phyloP scores from a whole-genome alignment of 2,888 invertebrate species.

The Dichetophora obliterata region DNA sequence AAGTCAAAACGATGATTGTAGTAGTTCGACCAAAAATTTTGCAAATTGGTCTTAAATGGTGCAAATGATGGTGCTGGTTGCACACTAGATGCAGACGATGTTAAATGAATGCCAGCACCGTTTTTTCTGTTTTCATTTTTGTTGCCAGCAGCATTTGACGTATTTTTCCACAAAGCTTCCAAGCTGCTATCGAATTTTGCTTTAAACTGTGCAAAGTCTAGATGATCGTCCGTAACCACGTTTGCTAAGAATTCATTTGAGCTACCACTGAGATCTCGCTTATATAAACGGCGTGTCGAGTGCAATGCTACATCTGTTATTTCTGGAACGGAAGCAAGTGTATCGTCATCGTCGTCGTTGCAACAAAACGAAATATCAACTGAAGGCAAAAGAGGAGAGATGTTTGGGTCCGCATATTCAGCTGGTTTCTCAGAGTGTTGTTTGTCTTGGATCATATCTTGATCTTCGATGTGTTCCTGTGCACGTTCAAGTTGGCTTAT shows the following conservation, averaged over 20 bases:
- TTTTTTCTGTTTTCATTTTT: slow-evolving; percentile 19
- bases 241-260: slow-evolving; percentile 33
- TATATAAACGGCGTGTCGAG: slow-evolving; percentile 47
- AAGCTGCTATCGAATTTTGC: slow-evolving; percentile 78
- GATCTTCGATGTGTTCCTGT: slow-evolving; percentile 42
- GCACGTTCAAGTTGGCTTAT: slow-evolving; percentile 43
- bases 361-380: slow-evolving; percentile 53
- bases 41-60: slow-evolving; percentile 55
- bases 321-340: slow-evolving; percentile 51
- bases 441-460: slow-evolving; percentile 23
- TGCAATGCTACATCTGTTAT: slow-evolving; percentile 37
- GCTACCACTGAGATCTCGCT: slow-evolving; percentile 42
- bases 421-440: slow-evolving; percentile 7
- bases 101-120: slow-evolving; percentile 25
- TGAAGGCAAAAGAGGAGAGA: slow-evolving; percentile 28
- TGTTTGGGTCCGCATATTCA: slow-evolving; percentile 1
- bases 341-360: slow-evolving; percentile 52
- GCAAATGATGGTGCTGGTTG: slow-evolving; percentile 41
- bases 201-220: slow-evolving; percentile 61
- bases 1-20: slow-evolving; percentile 59
- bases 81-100: slow-evolving; percentile 43
- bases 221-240: slow-evolving; percentile 44
- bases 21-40: slow-evolving; percentile 62
- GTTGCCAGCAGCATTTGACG: slow-evolving; percentile 63
- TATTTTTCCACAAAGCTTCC: slow-evolving; percentile 76